Percentiles rank a stretch among this genome's conserved stretches.
phyloP scores from a whole-genome alignment of 2,797 vertebrate genomes.

The Danio albolineatus region DNA sequence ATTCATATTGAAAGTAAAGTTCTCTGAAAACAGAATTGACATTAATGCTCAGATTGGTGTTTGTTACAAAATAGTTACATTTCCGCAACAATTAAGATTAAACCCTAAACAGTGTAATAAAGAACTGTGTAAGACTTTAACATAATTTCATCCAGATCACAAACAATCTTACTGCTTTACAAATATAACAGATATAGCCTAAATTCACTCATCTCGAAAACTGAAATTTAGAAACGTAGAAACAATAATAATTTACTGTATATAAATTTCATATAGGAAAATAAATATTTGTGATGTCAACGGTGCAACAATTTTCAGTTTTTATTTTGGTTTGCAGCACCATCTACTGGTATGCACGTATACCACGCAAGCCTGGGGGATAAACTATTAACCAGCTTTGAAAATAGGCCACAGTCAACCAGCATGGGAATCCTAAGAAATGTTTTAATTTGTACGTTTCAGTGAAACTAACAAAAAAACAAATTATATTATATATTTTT shows the following conservation, averaged over 20 bases:
- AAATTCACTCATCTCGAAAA: too few species aligned
- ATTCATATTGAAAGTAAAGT: background rate
- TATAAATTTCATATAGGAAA: background rate
- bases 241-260: too few species aligned
- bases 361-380: too few species aligned
- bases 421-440: constrained; percentile 4
- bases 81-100: background rate
- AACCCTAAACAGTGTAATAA: background rate
- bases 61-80: background rate
- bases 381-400: too few species aligned
- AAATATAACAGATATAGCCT: too few species aligned
- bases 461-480: too few species aligned
- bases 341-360: constrained; percentile 3
- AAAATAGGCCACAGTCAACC: background rate
- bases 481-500: too few species aligned
- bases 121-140: background rate
- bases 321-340: constrained; percentile 22
- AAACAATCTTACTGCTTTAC: too few species aligned
- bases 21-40: background rate
- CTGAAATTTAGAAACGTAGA: too few species aligned
- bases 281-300: background rate
- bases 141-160: background rate
- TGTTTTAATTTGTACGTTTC: background rate
- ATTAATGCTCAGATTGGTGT: background rate
- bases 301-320: background rate